Base-by-base conservation (phyloP, 2,888 invertebrate species). In the Tineola bisselliella region DNA sequence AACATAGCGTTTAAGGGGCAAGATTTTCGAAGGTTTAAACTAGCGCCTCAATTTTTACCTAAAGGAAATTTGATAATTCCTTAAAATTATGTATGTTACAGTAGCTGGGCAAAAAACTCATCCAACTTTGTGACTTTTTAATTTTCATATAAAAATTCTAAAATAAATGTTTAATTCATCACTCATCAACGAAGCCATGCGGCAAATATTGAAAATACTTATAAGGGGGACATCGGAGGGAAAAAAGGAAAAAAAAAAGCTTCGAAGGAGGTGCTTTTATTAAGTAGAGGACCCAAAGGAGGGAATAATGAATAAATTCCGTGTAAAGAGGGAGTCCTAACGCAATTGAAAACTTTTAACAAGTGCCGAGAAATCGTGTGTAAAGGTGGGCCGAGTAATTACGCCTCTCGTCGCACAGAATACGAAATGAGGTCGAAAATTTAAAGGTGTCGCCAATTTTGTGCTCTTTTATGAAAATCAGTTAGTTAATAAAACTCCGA, bases 321-420 rank as follows among this genome's bases (percentile, higher is more conserved):
- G 76, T 76, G 77, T 83, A 59, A 76, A 80, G 78, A 77, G 70
- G 74, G 76, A 59, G 77, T 75, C 77, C 72, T 86, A 84, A 86
- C 80, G 84, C 84, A 86, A 87, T 87, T 86, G 87, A 86, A 86
- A 87, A 86, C 83, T 86, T 87, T 86, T 84, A 84, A 86, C 86
- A 84, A 87, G 86, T 84, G 84, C 78, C 77, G 78, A 76, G 82
- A 84, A 86, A 84, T 84, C 86, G 84, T 80, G 83, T 84, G 87
- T 81, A 78, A 86, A 87, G 84, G 86, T 86, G 78, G 79, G 76
- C 72, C 74, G 71, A 68, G 75, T 84, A 52, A 84, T 84, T 84
- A 84, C 72, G 76, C 65, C 67, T 69, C 70, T 71, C 73, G 75
- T 72, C 73, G 76, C 66, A 72, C 72, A 68, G 84, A 84, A 86